Evolutionary conservation across 2,888 invertebrate genomes (phyloP).

Genomic region (Sicus ferrugineus): DNA sequence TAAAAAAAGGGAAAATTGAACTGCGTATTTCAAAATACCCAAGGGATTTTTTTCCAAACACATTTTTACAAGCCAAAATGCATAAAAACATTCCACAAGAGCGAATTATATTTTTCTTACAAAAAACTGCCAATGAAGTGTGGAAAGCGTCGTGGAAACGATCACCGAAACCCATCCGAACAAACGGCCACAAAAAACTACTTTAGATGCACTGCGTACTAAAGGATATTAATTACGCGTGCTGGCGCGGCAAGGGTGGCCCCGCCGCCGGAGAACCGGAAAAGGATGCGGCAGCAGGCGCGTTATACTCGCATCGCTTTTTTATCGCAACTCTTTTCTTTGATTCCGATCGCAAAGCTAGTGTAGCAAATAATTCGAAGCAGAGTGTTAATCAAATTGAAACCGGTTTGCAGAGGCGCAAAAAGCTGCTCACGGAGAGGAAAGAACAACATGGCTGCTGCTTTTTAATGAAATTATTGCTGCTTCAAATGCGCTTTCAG

Average conservation of each 20-base stretch:
- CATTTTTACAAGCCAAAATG: too few species aligned
- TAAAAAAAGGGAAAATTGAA: too few species aligned
- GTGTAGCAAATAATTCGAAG: slow-evolving; percentile 1
- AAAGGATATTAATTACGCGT: slow-evolving; percentile 30
- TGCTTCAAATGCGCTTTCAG: neutral
- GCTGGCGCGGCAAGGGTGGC: neutral
- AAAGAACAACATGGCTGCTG: slow-evolving; percentile 28
- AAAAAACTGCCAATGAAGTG: neutral
- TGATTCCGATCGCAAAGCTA: neutral
- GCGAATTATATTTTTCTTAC: neutral
- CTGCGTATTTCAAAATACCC: too few species aligned
- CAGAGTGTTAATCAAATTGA: slow-evolving; percentile 31
- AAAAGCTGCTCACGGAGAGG: neutral
- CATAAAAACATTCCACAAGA: too few species aligned
- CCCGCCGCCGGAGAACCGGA: slow-evolving; percentile 24
- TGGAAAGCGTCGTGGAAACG: too few species aligned
- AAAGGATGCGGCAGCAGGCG: neutral
- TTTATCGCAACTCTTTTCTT: neutral
- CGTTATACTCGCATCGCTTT: neutral
- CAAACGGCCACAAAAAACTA: slow-evolving; percentile 24
- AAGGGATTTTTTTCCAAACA: too few species aligned
- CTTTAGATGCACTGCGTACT: slow-evolving; percentile 28
- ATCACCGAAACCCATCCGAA: too few species aligned
- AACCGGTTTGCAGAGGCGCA: slow-evolving; percentile 22
- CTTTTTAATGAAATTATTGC: slow-evolving; percentile 22